These are phyloP conservation scores for Troides helena DNA, from an alignment of 2,888 invertebrate genomes.

Conservation along the genomic window DNA sequence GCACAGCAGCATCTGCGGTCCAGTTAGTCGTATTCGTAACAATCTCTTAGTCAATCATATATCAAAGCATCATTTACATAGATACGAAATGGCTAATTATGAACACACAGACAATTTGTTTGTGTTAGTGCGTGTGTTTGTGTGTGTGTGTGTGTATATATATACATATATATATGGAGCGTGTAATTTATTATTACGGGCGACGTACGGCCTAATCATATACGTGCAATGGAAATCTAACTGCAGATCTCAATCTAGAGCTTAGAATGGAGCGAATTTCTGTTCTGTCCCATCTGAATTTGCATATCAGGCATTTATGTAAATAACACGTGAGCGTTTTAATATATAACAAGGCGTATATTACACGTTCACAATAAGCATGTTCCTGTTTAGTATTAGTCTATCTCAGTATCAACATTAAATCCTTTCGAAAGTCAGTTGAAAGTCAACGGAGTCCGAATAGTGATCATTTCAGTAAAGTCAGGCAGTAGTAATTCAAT, in stretches of 20 bases:
- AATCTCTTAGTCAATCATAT: conserved; percentile 8
- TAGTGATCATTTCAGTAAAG: no score
- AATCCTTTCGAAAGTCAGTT: no score
- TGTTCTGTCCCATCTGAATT: conserved; percentile 7
- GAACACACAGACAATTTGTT: conserved; percentile 7
- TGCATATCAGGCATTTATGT: neutral
- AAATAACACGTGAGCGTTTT: neutral
- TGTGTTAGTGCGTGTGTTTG: neutral
- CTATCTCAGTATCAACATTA: no score
- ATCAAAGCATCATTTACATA: conserved; percentile 32
- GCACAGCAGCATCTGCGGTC: neutral
- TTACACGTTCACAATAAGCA: no score
- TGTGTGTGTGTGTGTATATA: neutral
- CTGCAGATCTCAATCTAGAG: conserved; percentile 20
- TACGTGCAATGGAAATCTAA: conserved; percentile 15
- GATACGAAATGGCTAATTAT: conserved; percentile 23
- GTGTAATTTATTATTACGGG: conserved; percentile 15
- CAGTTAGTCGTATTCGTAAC: neutral
- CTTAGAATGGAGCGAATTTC: conserved; percentile 17
- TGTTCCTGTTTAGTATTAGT: no score
- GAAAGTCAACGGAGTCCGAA: no score
- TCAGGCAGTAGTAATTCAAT: no score
- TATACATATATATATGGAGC: neutral
- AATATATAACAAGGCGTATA: neutral
- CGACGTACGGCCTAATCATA: conserved; percentile 12